These are phyloP conservation scores for Philopedon plagiatum DNA, from an alignment of 2,888 invertebrate genomes.

Conservation along the genomic window DNA sequence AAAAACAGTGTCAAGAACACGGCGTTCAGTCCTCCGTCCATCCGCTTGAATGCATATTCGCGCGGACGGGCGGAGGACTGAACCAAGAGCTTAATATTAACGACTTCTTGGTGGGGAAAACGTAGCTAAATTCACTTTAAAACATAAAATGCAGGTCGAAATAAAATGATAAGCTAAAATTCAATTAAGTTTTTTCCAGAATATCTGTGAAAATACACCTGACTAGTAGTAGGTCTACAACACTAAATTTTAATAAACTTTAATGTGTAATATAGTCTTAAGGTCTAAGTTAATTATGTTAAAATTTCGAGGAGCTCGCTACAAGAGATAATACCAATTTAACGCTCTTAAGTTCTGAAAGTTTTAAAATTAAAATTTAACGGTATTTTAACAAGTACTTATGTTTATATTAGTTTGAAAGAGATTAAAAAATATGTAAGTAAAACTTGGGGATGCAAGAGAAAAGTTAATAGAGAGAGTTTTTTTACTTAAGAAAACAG, in stretches of 20 bases:
- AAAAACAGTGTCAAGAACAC: too few relatives aligned
- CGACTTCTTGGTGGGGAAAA: too few relatives aligned
- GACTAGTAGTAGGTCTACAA: constrained; percentile 2
- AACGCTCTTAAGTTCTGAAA: constrained; percentile 34
- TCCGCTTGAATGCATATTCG: too few relatives aligned
- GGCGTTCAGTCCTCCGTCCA: too few relatives aligned
- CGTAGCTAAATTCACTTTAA: too few relatives aligned
- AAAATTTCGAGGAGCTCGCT: constrained; percentile 25
- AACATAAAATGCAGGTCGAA: too few relatives aligned
- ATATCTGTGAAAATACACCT: constrained; percentile 10
- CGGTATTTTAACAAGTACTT: constrained; percentile 19
- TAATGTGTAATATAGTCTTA: constrained; percentile 31
- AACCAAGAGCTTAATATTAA: too few relatives aligned
- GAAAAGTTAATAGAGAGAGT: not conserved
- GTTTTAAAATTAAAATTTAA: constrained; percentile 46
- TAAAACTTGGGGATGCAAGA: not conserved
- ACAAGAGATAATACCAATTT: constrained; percentile 41
- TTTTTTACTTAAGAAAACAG: too few relatives aligned
- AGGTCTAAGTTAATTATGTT: constrained; percentile 30
- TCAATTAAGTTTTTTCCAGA: not conserved
- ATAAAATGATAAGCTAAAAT: not conserved
- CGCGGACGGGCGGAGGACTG: too few relatives aligned
- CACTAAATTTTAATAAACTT: constrained; percentile 31
- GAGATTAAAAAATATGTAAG: constrained; percentile 3
- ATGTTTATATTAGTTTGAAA: constrained; percentile 14